These are phyloP conservation scores for Synanthedon vespiformis DNA, from an alignment of 2,888 invertebrate species.

Conservation along the genomic window DNA sequence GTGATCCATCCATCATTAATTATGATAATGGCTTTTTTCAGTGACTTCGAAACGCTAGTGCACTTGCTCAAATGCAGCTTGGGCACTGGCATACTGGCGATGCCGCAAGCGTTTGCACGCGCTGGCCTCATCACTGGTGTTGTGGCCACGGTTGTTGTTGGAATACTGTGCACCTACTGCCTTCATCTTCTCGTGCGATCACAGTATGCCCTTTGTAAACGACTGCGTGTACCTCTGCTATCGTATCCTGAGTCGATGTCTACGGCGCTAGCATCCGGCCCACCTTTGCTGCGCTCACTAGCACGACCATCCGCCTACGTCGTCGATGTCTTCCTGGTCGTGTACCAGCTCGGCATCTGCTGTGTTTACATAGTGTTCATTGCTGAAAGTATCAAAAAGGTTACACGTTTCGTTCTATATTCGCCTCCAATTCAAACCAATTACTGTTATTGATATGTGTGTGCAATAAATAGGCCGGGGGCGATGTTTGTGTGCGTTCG, in stretches of 20 bases:
- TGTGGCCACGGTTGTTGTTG: conserved; percentile 82
- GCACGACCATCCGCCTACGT: conserved; percentile 72
- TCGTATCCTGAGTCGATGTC: conserved; percentile 89
- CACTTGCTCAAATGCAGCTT: conserved; percentile 91
- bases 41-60: conserved; percentile 84
- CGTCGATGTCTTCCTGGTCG: conserved; percentile 77
- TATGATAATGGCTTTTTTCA: conserved; percentile 36
- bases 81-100: conserved; percentile 93
- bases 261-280: conserved; percentile 81
- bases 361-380: conserved; percentile 97
- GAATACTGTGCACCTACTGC: conserved; percentile 86
- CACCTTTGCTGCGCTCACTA: conserved; percentile 71
- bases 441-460: too few species aligned
- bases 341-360: conserved; percentile 93
- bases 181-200: conserved; percentile 81
- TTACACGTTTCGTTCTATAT: conserved; percentile 20
- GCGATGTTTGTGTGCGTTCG: too few species aligned
- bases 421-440: too few species aligned
- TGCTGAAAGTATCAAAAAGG: conserved; percentile 82
- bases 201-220: conserved; percentile 71
- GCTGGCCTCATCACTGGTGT: conserved; percentile 85
- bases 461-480: too few species aligned
- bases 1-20: background rate
- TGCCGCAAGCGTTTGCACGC: conserved; percentile 92
- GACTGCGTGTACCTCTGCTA: conserved; percentile 76